These are phyloP conservation scores for Hypothenemus hampei DNA, from an alignment of 1,140 invertebrate species.

Conservation along the genomic window DNA sequence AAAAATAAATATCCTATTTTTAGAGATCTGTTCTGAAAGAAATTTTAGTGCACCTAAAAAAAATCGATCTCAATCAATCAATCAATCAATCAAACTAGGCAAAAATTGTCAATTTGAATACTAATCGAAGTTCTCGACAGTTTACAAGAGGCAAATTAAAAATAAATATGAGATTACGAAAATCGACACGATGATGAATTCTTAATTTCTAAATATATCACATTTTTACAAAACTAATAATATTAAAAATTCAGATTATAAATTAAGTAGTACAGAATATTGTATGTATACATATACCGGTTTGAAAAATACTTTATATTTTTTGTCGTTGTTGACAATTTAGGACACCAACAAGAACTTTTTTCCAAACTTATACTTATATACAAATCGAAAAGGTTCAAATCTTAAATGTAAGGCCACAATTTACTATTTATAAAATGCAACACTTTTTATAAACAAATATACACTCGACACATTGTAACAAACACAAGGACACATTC, in stretches of 20 bases:
- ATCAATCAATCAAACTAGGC: too few relatives aligned
- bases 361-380: neutral
- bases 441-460: neutral
- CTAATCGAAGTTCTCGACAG: too few relatives aligned
- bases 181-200: neutral
- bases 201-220: slow-evolving; percentile 24
- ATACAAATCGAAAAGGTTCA: neutral
- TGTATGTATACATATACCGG: slow-evolving; percentile 4
- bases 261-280: slow-evolving; percentile 24
- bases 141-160: neutral
- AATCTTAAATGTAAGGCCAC: neutral
- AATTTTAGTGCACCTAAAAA: too few relatives aligned
- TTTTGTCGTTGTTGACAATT: neutral
- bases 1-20: too few relatives aligned
- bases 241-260: slow-evolving; percentile 11
- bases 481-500: neutral
- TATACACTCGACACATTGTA: neutral
- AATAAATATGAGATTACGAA: neutral
- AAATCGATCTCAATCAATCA: too few relatives aligned
- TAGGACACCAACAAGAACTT: neutral
- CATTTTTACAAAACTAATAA: slow-evolving; percentile 21
- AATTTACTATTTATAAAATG: neutral
- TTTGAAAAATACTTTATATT: neutral
- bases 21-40: too few relatives aligned
- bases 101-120: too few relatives aligned